phyloP scores from a whole-genome alignment of 2,888 invertebrate species.

The Drosophila picticornis region DNA sequence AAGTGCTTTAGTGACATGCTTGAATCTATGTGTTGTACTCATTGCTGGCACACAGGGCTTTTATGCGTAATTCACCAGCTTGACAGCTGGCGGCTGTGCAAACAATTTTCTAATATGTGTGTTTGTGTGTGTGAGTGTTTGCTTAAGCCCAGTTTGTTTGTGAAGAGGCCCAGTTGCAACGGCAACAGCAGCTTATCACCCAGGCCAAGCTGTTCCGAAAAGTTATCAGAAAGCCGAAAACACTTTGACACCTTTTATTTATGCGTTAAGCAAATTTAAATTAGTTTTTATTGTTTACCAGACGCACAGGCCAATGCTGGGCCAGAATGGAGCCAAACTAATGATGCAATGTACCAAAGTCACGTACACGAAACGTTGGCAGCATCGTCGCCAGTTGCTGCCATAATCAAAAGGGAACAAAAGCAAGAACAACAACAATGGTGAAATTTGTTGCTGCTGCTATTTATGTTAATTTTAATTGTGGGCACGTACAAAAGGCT shows the following conservation, averaged over 20 bases:
- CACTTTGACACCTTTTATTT: constrained; percentile 76
- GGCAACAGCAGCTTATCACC: constrained; percentile 44
- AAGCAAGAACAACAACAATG: constrained; percentile 26
- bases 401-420: constrained; percentile 49
- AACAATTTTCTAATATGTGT: constrained; percentile 34
- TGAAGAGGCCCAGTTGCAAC: constrained; percentile 41
- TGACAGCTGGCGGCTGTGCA: constrained; percentile 47
- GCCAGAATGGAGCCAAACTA: constrained; percentile 53
- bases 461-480: constrained; percentile 73
- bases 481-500: constrained; percentile 71
- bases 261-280: constrained; percentile 78
- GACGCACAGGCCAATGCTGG: constrained; percentile 27
- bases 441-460: constrained; percentile 44
- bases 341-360: constrained; percentile 74
- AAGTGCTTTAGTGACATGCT: constrained; percentile 63
- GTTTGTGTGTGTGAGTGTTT: constrained; percentile 14
- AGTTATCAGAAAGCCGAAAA: constrained; percentile 51
- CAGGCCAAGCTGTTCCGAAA: constrained; percentile 32
- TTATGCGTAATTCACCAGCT: constrained; percentile 39
- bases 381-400: constrained; percentile 60
- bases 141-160: constrained; percentile 45
- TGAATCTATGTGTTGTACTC: constrained; percentile 48
- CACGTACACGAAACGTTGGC: constrained; percentile 65
- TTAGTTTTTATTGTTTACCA: constrained; percentile 76
- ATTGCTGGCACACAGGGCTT: constrained; percentile 32